A percentile compares a stretch with the other conserved stretches of the same genome.
Evolutionary conservation across 2,888 invertebrate genomes (phyloP).

Genomic region (Troglohyphantes excavatus): DNA sequence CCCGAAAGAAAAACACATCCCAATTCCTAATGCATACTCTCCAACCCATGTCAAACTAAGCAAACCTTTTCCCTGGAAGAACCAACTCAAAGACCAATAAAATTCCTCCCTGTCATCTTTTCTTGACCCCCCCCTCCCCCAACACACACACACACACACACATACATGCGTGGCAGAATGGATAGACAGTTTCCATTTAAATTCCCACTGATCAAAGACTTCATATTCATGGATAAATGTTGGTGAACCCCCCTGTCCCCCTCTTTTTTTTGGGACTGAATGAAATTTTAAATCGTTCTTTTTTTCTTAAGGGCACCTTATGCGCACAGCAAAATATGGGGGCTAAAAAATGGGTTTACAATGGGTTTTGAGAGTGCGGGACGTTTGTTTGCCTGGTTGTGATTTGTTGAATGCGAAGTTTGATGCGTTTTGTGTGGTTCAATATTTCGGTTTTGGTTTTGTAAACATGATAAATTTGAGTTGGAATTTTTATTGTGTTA

Average conservation of each 20-base stretch:
- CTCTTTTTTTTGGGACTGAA: no score
- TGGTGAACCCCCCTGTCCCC: not conserved
- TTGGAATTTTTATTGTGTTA: no score
- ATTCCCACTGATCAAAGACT: slow-evolving; percentile 42
- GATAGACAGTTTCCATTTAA: slow-evolving; percentile 33
- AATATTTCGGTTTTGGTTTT: no score
- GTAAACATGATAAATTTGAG: no score
- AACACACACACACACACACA: not conserved
- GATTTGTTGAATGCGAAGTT: no score
- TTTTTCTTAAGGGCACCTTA: not conserved
- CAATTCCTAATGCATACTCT: slow-evolving; percentile 17
- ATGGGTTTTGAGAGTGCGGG: no score
- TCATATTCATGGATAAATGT: slow-evolving; percentile 26
- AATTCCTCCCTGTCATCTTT: slow-evolving; percentile 32
- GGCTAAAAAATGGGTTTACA: no score
- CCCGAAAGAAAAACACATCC: no score
- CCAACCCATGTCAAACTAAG: slow-evolving; percentile 28
- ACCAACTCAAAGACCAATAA: slow-evolving; percentile 61
- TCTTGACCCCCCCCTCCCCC: not conserved
- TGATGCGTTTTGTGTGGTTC: no score
- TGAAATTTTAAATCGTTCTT: slow-evolving; percentile 50
- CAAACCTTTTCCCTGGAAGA: slow-evolving; percentile 27
- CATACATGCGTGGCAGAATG: not conserved
- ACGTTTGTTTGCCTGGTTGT: no score
- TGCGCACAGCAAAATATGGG: not conserved